Percentiles rank a stretch among this genome's conserved stretches.
Evolutionary conservation across 1,140 invertebrate genomes (phyloP).

Genomic region (Nomia melanderi): DNA sequence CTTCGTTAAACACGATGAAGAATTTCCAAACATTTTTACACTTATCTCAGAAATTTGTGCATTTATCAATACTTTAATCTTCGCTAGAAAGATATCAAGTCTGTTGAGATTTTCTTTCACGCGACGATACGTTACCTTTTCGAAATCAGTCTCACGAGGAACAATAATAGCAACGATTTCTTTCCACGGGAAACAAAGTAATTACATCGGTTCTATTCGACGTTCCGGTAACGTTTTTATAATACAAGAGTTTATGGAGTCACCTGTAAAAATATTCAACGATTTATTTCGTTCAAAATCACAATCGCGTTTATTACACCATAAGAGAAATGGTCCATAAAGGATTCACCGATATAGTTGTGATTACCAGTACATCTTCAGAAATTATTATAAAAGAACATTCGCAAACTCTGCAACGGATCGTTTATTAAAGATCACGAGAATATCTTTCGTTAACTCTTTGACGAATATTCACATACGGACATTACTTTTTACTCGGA

Average conservation of each 20-base stretch:
- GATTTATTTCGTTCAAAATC: slow-evolving; percentile 26
- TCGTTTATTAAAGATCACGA: slow-evolving; percentile 27
- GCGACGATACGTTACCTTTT: slow-evolving; percentile 3
- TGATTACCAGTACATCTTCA: slow-evolving; percentile 51
- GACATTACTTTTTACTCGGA: neutral
- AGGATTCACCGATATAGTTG: slow-evolving; percentile 43
- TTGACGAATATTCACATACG: neutral
- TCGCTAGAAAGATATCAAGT: slow-evolving; percentile 11
- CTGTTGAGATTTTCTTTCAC: neutral
- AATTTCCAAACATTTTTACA: slow-evolving; percentile 9
- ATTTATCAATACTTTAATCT: slow-evolving; percentile 11
- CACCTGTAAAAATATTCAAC: slow-evolving; percentile 30
- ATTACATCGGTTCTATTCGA: neutral
- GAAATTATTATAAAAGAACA: slow-evolving; percentile 61
- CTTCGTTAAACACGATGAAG: slow-evolving; percentile 1
- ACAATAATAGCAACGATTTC: too few relatives aligned
- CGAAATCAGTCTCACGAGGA: slow-evolving; percentile 21
- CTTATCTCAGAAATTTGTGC: slow-evolving; percentile 35
- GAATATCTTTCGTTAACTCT: neutral
- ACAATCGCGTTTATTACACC: slow-evolving; percentile 35
- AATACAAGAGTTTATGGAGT: slow-evolving; percentile 22
- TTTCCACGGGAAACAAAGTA: neutral
- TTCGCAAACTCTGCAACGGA: slow-evolving; percentile 54
- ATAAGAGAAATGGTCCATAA: slow-evolving; percentile 38
- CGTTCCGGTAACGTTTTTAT: slow-evolving; percentile 2